Percentiles rank a stretch among this genome's conserved stretches.
These are phyloP conservation scores for Eospalax fontanierii DNA, from an alignment of 2,797 vertebrate genomes.

Conservation along the genomic window DNA sequence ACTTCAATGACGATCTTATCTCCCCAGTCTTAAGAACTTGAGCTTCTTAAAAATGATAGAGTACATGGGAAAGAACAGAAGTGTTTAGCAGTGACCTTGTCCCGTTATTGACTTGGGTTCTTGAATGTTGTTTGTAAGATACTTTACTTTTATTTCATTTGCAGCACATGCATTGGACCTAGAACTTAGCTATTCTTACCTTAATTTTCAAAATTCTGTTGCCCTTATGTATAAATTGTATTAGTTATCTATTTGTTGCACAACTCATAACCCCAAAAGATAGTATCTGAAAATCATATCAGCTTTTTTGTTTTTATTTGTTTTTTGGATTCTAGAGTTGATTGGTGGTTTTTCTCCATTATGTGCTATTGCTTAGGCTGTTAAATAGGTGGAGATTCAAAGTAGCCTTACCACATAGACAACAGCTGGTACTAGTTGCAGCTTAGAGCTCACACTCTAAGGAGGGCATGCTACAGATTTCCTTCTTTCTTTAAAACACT, in stretches of 20 bases:
- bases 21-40: not conserved
- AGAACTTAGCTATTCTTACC: not conserved
- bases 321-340: not conserved
- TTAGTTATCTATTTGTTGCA: not conserved
- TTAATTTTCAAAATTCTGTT: conserved; percentile 1
- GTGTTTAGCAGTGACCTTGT: not conserved
- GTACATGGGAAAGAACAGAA: conserved; percentile 4
- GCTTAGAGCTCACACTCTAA: not conserved
- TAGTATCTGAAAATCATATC: not conserved
- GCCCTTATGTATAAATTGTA: not conserved
- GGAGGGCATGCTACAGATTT: not conserved
- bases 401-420: not conserved
- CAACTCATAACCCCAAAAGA: not conserved
- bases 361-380: not conserved
- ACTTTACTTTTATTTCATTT: conserved; percentile 43
- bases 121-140: conserved; percentile 48
- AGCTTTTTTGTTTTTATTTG: conserved; percentile 19
- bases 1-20: not conserved
- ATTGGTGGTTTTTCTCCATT: not conserved
- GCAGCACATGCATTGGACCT: not conserved
- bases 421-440: not conserved
- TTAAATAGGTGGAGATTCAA: not conserved
- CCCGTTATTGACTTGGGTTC: not conserved
- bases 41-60: conserved; percentile 24
- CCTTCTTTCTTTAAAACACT: not conserved